Percentiles rank a stretch among this genome's conserved stretches.
Evolutionary conservation across 2,797 vertebrate species (phyloP).

Genomic region (Spinus olivaceus): DNA sequence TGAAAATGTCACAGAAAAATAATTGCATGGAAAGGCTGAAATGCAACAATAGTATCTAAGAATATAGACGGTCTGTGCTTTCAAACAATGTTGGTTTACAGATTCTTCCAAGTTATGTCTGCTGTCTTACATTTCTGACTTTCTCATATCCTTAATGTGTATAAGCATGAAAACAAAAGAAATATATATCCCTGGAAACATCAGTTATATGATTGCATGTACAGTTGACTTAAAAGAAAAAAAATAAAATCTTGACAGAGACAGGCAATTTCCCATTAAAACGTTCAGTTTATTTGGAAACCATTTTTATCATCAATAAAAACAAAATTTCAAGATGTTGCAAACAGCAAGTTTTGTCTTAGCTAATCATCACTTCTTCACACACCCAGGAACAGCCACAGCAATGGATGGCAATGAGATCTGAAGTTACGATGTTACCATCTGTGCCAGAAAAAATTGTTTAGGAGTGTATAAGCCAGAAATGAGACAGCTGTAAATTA

Average conservation of each 20-base stretch:
- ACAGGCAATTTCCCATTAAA: not conserved
- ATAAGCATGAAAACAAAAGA: not conserved
- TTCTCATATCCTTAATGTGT: not conserved
- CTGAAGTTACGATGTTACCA: constrained; percentile 32
- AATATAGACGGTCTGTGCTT: not conserved
- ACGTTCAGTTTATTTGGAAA: constrained; percentile 2
- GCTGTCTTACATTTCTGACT: not conserved
- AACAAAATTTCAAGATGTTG: constrained; percentile 24
- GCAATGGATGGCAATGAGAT: constrained; percentile 6
- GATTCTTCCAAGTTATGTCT: not conserved
- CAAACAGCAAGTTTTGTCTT: constrained; percentile 40
- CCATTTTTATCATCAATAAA: constrained; percentile 5
- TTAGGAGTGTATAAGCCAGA: not conserved
- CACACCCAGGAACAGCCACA: constrained; percentile 38
- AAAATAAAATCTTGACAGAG: not conserved
- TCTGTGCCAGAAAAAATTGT: constrained; percentile 18
- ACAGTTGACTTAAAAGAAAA: not conserved
- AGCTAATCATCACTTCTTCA: constrained; percentile 42
- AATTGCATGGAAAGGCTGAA: not conserved
- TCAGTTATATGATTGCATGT: not conserved
- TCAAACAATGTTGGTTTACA: not conserved
- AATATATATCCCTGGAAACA: not conserved
- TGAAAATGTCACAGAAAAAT: not conserved
- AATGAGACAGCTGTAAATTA: not conserved
- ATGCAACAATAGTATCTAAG: not conserved